phyloP scores from a whole-genome alignment of 2,797 vertebrate species.

The Xiphophorus birchmanni region DNA sequence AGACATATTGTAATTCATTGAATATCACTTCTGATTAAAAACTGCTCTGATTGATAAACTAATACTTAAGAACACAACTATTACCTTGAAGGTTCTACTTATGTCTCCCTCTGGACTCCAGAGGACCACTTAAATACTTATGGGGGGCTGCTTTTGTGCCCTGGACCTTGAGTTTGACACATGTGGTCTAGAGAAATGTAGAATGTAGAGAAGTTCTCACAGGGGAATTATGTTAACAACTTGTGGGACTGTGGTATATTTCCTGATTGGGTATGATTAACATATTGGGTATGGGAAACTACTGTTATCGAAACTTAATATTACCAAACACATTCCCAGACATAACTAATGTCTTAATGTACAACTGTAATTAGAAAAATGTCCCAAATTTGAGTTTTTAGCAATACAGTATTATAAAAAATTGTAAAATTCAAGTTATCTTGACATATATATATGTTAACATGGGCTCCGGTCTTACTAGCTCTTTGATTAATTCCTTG shows the following conservation, averaged over 20 bases:
- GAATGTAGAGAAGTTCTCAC: neutral
- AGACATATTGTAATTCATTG: too few relatives aligned
- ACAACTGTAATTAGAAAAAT: neutral
- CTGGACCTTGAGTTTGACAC: too few relatives aligned
- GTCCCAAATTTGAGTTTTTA: neutral
- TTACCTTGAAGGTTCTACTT: too few relatives aligned
- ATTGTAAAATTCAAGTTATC: neutral
- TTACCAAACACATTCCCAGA: neutral
- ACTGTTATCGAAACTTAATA: neutral
- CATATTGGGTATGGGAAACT: neutral
- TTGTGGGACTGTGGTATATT: neutral
- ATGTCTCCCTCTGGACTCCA: too few relatives aligned
- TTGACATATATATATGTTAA: neutral
- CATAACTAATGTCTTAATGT: neutral
- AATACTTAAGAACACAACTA: too few relatives aligned
- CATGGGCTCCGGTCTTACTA: neutral
- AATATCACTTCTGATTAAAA: too few relatives aligned
- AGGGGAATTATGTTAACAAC: neutral
- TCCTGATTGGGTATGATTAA: neutral
- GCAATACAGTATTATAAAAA: neutral
- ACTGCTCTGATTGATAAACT: too few relatives aligned
- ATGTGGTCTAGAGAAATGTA: neutral
- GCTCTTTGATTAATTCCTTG: neutral
- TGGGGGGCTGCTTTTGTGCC: too few relatives aligned
- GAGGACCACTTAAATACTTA: too few relatives aligned